Base-by-base conservation (phyloP, 30 jellyfish, hydroid and myxozoan genomes). In the Nemopilema nomurai region DNA sequence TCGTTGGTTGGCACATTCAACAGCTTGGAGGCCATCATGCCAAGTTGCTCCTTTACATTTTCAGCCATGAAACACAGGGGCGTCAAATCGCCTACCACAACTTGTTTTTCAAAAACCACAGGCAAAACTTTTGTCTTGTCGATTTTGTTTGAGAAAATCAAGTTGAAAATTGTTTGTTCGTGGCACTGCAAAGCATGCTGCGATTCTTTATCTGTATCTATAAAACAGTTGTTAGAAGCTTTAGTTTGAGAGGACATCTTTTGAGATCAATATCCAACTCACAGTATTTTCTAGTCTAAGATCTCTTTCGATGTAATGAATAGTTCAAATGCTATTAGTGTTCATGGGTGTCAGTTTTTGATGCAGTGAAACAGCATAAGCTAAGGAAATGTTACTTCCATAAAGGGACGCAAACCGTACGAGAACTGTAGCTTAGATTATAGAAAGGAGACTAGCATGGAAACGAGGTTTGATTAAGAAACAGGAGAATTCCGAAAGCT, bases 141-240 rank as follows among this genome's bases (percentile, higher is more conserved):
- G 21, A 32, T n/a, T 0, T 16, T 1, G 18, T 73, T 21, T 26
- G 69, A 8, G 26, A 31, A 18, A 16, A 32, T 33, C 9, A 22
- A 30, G 69, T 32, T 0, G 0, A 0, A 18, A 33, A 73, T 33
- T 18, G 49, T 30, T 1, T 0, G 8, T 17, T 23, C 23, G 41
- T 73, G 83, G 49, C 71, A 73, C 1, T 32, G 50, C 32, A 73
- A 66, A 6, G 83, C 83, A 73, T 73, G 50, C 26, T 73, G 83
- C 1, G 83, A 31, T 13, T 0, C 66, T 4, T 29, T 4, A 26
- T 26, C 24, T 25, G 77, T 71, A 29, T 22, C 81, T 71, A 29
- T 1, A 28, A 71, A 71, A 71, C n/a, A n/a, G n/a, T n/a, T n/a
- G n/a, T 33, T 22, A 67, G 18, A 67, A 20, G 0, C 6, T n/a